phyloP scores from a whole-genome alignment of 2,888 invertebrate species.

The Gnatocerus cornutus region DNA sequence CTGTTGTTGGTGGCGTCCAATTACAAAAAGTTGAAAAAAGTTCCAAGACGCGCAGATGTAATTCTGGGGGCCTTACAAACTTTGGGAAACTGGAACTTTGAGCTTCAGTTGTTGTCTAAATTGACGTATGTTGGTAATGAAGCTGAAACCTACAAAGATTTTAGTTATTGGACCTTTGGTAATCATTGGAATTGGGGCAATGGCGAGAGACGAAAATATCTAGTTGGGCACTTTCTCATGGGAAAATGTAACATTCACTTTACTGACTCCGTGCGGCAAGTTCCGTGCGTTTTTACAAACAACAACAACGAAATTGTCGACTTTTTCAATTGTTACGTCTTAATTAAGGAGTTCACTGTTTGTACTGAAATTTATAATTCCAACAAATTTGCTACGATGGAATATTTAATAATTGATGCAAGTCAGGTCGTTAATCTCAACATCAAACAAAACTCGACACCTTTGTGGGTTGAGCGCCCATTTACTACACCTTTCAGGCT shows the following conservation, averaged over 20 bases:
- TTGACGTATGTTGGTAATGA: background rate
- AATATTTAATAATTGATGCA: conserved; percentile 12
- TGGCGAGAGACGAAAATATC: background rate
- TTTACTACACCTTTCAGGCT: background rate
- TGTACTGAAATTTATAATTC: conserved; percentile 10
- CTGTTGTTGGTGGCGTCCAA: background rate
- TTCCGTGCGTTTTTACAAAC: conserved; percentile 9
- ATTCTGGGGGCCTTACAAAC: conserved; percentile 1
- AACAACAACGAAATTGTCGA: background rate
- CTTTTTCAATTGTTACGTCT: background rate
- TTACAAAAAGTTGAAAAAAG: conserved; percentile 2
- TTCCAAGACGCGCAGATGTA: background rate
- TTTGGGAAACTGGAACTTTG: background rate
- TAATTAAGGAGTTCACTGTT: conserved; percentile 4
- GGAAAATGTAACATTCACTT: background rate
- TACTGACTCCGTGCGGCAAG: background rate
- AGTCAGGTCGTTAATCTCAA: background rate
- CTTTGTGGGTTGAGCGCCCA: background rate
- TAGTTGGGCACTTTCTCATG: conserved; percentile 5
- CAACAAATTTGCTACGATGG: background rate
- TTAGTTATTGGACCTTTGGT: conserved; percentile 21
- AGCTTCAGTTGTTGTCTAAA: background rate
- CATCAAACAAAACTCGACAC: background rate
- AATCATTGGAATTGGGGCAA: conserved; percentile 7
- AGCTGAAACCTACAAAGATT: conserved; percentile 10